Evolutionary conservation across 2,797 vertebrate species (phyloP), one percentile per base, ranked within the genome.

Genomic region (Rhodeus uyekii): DNA sequence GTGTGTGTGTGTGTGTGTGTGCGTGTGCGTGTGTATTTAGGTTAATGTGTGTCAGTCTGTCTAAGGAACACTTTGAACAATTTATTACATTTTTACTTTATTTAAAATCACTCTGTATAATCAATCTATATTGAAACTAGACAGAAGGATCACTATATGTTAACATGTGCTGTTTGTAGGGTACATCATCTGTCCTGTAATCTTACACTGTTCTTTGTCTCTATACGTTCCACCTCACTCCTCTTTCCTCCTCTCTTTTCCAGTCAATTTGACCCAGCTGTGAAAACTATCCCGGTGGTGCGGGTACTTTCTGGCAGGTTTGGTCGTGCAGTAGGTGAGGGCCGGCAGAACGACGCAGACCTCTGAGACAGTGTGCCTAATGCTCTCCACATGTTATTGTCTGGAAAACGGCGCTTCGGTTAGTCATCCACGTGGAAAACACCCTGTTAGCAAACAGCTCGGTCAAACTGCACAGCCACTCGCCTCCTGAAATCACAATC

Each of bases 231-330:
- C 90, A 89, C 84, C 92, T 89, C 90, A 91, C 77, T 89, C 91
- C 92, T 94, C 74, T 84, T 84, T 44, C 76, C 78, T 44, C 39
- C 38, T 69, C 92, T 91, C 91, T 93, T 76, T 87, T 90, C 90
- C 90, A 90, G 84, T 93, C 94, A 93, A 95, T 96, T 94, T 93
- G 92, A 93, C 93, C 93, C 95, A 96, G 95, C 94, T 96, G 95
- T 96, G 93, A 93, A 96, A 96, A 95, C 94, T 92, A 90, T 90
- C 80, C 91, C 90, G 90, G 91, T 92, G 92, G 93, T 68, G 72
- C 92, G 90, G 91, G 89, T 91, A 16, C 93, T 93, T 92, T 94
- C 93, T 92, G 92, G 90, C 90, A 87, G 85, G 90, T 87, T 91
- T 90, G 76, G 67, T 68, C 9, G 65, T 68, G 84, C 81, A 71